Conservation (phyloP, 2,888 invertebrate genomes). For the Lasioglossum villosulum region DNA sequence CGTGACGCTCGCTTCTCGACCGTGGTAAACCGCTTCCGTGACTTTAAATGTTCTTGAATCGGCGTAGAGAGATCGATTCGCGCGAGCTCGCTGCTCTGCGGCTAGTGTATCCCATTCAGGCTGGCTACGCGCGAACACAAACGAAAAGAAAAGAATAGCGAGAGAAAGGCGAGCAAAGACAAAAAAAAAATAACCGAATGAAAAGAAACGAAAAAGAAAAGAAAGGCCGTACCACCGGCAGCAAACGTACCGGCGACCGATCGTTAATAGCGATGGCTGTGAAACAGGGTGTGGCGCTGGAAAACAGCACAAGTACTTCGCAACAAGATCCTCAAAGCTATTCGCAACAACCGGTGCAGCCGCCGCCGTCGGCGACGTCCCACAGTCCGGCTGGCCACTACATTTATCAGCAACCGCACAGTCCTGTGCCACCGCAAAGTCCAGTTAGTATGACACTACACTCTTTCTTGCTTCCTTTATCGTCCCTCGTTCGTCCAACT, state of each 20-base stretch:
- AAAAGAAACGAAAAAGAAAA: neutral
- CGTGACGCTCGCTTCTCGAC: conserved; percentile 7
- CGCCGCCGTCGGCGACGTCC: conserved; percentile 77
- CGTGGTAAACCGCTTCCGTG: conserved; percentile 55
- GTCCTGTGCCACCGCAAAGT: conserved; percentile 82
- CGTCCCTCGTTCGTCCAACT: neutral
- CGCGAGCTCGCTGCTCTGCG: conserved; percentile 48
- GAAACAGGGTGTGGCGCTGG: conserved; percentile 86
- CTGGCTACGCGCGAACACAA: conserved; percentile 23
- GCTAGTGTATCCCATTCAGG: conserved; percentile 26
- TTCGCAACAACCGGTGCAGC: conserved; percentile 84
- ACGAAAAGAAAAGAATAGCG: neutral
- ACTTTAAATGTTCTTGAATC: conserved; percentile 44
- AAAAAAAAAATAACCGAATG: neutral
- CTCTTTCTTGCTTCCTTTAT: neutral
- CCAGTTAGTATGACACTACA: conserved; percentile 77
- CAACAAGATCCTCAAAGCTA: conserved; percentile 85
- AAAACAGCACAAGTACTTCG: conserved; percentile 88
- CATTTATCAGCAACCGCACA: conserved; percentile 82
- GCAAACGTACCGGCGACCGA: conserved; percentile 55
- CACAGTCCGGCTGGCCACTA: conserved; percentile 81
- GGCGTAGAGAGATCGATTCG: conserved; percentile 54
- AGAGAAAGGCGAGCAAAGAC: conserved; percentile 18
- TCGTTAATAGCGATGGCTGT: conserved; percentile 73
- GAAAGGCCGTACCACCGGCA: conserved; percentile 27